Conservation (phyloP, 2,888 invertebrate species). For the Drosophila tanythrix region DNA sequence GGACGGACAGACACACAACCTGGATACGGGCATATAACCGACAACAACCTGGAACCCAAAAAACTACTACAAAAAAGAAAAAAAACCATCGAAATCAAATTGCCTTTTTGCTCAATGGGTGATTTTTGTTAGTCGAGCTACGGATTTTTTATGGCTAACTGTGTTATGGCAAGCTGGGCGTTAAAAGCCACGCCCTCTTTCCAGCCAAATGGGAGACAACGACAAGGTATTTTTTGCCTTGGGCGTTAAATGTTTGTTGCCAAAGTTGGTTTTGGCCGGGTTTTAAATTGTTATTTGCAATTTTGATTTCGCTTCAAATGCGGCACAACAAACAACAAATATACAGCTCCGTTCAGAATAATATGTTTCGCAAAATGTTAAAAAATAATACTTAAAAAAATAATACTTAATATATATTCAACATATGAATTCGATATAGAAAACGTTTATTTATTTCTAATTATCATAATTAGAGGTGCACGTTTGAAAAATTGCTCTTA, state of each 20-base stretch:
- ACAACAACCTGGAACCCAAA: slow-evolving; percentile 57
- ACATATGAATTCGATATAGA: background rate
- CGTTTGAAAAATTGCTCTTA: background rate
- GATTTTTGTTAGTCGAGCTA: slow-evolving; percentile 70
- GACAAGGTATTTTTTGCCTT: slow-evolving; percentile 46
- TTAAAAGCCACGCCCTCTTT: slow-evolving; percentile 38
- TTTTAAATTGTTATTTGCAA: slow-evolving; percentile 54
- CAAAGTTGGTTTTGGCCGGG: slow-evolving; percentile 22
- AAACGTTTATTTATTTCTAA: background rate
- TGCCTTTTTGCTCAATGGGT: slow-evolving; percentile 65
- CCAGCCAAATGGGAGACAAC: slow-evolving; percentile 25
- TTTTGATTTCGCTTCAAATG: slow-evolving; percentile 51
- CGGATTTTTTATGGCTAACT: slow-evolving; percentile 66
- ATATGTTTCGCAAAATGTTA: background rate
- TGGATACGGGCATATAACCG: slow-evolving; percentile 46
- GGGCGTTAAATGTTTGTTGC: slow-evolving; percentile 46
- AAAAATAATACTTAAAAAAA: background rate
- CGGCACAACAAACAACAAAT: slow-evolving; percentile 3
- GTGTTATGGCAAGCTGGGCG: slow-evolving; percentile 56
- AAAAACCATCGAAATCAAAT: slow-evolving; percentile 65
- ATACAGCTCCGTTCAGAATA: background rate
- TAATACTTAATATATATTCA: background rate
- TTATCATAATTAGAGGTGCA: background rate
- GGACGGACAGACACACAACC: slow-evolving; percentile 4
- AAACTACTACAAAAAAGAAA: slow-evolving; percentile 25